Base-by-base conservation (phyloP, 2,113 vertebrate species). In the Albula goreensis region DNA sequence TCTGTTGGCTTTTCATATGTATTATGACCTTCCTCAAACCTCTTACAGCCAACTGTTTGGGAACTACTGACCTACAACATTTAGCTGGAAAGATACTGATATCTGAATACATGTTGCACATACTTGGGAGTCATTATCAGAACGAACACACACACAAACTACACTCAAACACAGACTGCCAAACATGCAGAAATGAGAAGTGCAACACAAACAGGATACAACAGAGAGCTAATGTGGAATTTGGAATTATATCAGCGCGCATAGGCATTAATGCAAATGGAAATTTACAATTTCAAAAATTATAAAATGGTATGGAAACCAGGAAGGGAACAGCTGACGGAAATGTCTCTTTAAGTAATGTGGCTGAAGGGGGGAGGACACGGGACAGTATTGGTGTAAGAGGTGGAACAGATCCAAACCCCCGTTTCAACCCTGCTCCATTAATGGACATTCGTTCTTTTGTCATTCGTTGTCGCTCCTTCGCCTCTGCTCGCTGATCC, bases 401-500 rank as follows among this genome's bases (percentile, higher is more conserved):
- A 60, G 17, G 57, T 17, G 17, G 63, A n/a, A 70, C 63, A 70
- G 13, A 70, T 70, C 63, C n/a, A 5, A n/a, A 7, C 4, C 22
- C 63, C 63, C 22, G 2, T 70, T 70, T 22, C 13, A 70, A n/a
- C 19, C 0, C 2, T 63, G 60, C 60, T 63, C 60, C 17, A 63
- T 15, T 4, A 15, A 15, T 63, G 60, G 4, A 9, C 2, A 3
- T 70, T 49, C 50, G 12, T 60, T 60, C 57, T 60, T 60, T 60
- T 56, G 12, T 60, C 22, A 19, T 48, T 78, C 81, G 49, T 56
- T 50, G 41, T 94, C 91, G 5, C 94, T 96, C 85, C 93, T 96
- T 49, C 95, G 92, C 80, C 96, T 94, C 87, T 95, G 95, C 89
- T 97, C 96, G 0, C 85, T 92, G 84, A 98, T 94, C 98, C 98